A percentile compares a stretch with the other conserved stretches of the same genome.
Evolutionary conservation across 2,797 vertebrate species (phyloP).

Genomic region (Varecia variegata): DNA sequence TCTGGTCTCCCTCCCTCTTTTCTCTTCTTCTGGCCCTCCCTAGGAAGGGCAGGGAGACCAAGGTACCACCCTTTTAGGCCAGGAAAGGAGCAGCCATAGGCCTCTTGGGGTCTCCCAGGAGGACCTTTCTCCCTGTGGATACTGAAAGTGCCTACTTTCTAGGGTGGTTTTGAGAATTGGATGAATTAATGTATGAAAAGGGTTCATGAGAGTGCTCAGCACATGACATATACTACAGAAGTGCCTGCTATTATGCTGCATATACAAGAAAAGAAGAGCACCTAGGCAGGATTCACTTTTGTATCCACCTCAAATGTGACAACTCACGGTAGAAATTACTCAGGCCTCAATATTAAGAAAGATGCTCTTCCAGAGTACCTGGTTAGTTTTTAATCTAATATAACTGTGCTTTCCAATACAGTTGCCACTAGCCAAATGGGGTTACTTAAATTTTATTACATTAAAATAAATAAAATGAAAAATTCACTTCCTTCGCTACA

Average conservation of each 20-base stretch:
- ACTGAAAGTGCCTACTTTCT: neutral
- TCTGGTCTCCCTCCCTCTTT: neutral
- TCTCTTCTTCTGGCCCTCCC: neutral
- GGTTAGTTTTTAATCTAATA: neutral
- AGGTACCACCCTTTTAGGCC: neutral
- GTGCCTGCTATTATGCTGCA: too few species aligned
- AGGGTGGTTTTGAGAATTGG: neutral
- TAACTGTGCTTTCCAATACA: neutral
- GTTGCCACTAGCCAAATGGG: too few species aligned
- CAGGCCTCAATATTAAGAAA: neutral
- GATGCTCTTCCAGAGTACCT: neutral
- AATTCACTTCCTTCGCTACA: neutral
- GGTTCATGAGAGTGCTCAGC: neutral
- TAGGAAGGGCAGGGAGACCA: neutral
- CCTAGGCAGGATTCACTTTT: neutral
- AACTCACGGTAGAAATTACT: neutral
- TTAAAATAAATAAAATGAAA: neutral
- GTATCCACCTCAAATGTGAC: neutral
- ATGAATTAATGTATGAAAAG: too few species aligned
- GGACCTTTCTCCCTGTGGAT: neutral
- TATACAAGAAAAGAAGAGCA: neutral
- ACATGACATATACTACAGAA: rapidly evolving
- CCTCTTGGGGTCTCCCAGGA: too few species aligned
- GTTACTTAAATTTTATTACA: neutral
- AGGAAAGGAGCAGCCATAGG: neutral